A percentile compares a stretch with the other conserved stretches of the same genome.
phyloP scores from a whole-genome alignment of 2,888 invertebrate species.

The Melanchra persicariae region DNA sequence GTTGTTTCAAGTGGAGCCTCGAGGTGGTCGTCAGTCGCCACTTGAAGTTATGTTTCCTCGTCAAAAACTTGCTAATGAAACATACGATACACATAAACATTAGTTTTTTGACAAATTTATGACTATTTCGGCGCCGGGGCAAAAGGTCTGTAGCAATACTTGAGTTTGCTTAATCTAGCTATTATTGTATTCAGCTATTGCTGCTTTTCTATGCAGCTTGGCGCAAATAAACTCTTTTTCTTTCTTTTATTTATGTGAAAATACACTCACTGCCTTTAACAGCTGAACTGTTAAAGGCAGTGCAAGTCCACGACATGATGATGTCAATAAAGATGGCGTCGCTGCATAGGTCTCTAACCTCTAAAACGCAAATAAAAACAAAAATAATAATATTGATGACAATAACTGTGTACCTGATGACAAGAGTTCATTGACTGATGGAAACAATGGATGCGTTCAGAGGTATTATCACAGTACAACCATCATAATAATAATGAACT shows the following conservation, averaged over 20 bases:
- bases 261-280: not conserved
- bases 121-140: constrained; percentile 22
- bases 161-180: not conserved
- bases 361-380: constrained; percentile 40
- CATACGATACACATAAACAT: constrained; percentile 22
- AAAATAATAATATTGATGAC: constrained; percentile 56
- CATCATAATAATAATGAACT: constrained; percentile 66
- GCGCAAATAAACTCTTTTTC: too few relatives aligned
- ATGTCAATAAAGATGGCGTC: constrained; percentile 10
- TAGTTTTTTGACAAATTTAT: constrained; percentile 14
- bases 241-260: too few relatives aligned
- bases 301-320: not conserved
- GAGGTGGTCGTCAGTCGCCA: constrained; percentile 24
- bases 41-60: constrained; percentile 31
- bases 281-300: not conserved
- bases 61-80: constrained; percentile 27
- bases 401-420: constrained; percentile 42
- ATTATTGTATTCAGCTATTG: too few relatives aligned
- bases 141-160: not conserved
- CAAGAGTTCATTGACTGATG: constrained; percentile 77
- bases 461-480: constrained; percentile 69
- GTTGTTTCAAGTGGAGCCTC: constrained; percentile 39
- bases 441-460: constrained; percentile 73
- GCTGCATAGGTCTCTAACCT: constrained; percentile 23
- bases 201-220: too few relatives aligned